Evolutionary conservation across 2,113 vertebrate genomes (phyloP), one percentile per base, ranked within the genome.

Genomic region (Macrotus californicus): DNA sequence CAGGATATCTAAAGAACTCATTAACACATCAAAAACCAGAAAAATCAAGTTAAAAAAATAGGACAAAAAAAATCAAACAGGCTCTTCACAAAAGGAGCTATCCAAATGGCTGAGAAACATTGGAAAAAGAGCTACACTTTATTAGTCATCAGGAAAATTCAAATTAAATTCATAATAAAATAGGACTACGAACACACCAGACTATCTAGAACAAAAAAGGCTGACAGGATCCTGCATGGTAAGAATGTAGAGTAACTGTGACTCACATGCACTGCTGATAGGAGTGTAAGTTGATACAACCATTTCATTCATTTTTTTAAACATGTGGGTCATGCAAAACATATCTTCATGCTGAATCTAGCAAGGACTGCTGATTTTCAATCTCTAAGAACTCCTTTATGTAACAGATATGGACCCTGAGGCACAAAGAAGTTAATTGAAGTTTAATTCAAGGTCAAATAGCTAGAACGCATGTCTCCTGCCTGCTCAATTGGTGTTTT

Each of bases 381-480:
- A 66, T 26, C 39, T 66, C 56, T 85, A 52, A 93, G 26, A 93
- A 84, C 3, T 41, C 18, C 79, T 94, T 77, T 43, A 70, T 52
- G 7, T 89, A 82, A 94, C 52, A 88, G 85, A 94, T 82, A 89
- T 19, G 75, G 43, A 93, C 56, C 29, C 69, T 26, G 48, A 85
- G 73, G 69, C 66, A 89, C 36, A 91, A 83, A 94, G 34, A 94
- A 95, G 64, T 93, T n/a, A 91, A 61, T 14, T 85, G 64, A 86
- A 83, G 61, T 67, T 97, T 97, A 88, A 96, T 83, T 96, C 73
- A 95, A 94, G 84, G 39, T 90, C 79, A 91, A 94, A 91, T 72
- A 96, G 6, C 87, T 56, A 81, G 66, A 97, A 90, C 34, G 1
- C 13, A 31, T 73, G 36, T 77, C 75, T 94, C 31, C n/a, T 90